Conservation (phyloP, 1,140 invertebrate species). For the Aphelenchoides besseyi region DNA sequence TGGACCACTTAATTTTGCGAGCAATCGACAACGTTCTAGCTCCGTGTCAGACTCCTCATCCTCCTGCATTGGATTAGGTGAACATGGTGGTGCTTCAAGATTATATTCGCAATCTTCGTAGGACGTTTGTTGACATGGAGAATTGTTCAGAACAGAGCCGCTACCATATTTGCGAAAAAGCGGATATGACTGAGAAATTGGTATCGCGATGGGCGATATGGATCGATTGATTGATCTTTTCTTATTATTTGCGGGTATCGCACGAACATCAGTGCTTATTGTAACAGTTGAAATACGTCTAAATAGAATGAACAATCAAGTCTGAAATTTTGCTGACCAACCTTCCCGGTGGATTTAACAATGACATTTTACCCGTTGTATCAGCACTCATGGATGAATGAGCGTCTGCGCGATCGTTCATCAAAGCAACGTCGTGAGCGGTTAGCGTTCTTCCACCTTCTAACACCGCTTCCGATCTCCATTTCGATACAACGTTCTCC, state of each 20-base stretch:
- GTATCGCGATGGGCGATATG: neutral
- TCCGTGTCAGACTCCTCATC: neutral
- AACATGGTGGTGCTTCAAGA: constrained; percentile 1
- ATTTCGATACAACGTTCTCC: neutral
- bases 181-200: neutral
- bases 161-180: constrained; percentile 5
- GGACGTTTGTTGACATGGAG: neutral
- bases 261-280: no score
- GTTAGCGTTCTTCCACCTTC: neutral
- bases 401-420: neutral
- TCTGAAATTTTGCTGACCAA: no score
- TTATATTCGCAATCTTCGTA: neutral
- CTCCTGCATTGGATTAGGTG: neutral
- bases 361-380: neutral
- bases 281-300: no score
- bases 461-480: neutral
- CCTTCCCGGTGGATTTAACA: neutral
- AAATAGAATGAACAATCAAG: no score
- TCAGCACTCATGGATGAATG: neutral
- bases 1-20: constrained; percentile 8
- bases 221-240: no score
- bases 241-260: no score
- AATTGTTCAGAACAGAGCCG: neutral
- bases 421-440: neutral
- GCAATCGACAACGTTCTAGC: constrained; percentile 5